These are phyloP conservation scores for Drosophila athabasca DNA, from an alignment of 1,140 invertebrate species.

Conservation along the genomic window DNA sequence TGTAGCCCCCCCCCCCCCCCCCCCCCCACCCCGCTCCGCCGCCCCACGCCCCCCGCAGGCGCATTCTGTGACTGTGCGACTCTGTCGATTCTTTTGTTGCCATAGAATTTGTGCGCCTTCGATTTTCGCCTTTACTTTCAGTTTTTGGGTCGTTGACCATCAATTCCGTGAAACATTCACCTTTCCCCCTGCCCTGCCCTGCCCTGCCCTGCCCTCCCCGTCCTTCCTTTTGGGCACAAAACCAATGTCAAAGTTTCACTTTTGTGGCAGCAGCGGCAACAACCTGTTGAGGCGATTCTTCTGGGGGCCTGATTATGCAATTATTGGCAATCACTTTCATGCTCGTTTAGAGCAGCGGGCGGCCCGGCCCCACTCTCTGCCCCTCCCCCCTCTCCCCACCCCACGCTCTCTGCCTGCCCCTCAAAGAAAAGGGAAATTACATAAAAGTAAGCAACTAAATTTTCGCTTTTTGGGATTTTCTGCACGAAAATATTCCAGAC, in stretches of 20 bases:
- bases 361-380: slow-evolving; percentile 34
- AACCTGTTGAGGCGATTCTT: slow-evolving; percentile 72
- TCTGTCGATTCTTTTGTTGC: slow-evolving; percentile 59
- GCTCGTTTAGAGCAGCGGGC: slow-evolving; percentile 76
- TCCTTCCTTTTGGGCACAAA: background rate
- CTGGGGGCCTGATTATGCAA: slow-evolving; percentile 69
- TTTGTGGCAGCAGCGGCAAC: slow-evolving; percentile 35
- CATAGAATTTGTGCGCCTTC: slow-evolving; percentile 57
- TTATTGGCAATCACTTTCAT: slow-evolving; percentile 80
- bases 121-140: slow-evolving; percentile 36
- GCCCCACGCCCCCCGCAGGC: background rate
- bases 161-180: slow-evolving; percentile 22
- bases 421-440: slow-evolving; percentile 81
- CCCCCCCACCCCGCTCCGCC: no score
- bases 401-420: slow-evolving; percentile 6
- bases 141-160: slow-evolving; percentile 61
- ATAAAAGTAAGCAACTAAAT: slow-evolving; percentile 82
- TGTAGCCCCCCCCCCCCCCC: slow-evolving; percentile 26
- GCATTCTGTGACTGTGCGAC: slow-evolving; percentile 36
- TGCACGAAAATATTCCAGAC: slow-evolving; percentile 75
- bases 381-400: background rate
- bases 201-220: no score
- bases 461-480: slow-evolving; percentile 62
- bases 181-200: background rate
- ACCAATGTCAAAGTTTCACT: slow-evolving; percentile 79